A percentile compares a stretch with the other conserved stretches of the same genome.
These are phyloP conservation scores for Gymnothorax javanicus DNA, from an alignment of 2,797 vertebrate species.

Conservation along the genomic window DNA sequence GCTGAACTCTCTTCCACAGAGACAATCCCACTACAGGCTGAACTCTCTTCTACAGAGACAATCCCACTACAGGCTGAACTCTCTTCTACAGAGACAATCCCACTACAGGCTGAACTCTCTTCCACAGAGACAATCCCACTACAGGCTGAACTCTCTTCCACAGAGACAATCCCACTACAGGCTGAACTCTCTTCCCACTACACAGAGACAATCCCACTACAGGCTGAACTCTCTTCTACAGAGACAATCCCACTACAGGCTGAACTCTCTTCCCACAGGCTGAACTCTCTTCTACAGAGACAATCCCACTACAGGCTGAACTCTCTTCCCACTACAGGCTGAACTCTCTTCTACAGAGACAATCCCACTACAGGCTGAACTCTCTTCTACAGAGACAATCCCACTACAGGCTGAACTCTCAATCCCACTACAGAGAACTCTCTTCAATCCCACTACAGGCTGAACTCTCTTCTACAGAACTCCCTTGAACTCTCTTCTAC, in stretches of 20 bases:
- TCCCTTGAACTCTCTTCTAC: neutral
- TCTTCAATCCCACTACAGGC: neutral
- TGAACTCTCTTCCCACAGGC: too few species aligned
- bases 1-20: neutral
- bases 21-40: neutral
- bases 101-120: neutral
- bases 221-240: neutral
- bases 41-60: too few species aligned
- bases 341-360: neutral
- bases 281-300: neutral
- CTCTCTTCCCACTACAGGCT: too few species aligned
- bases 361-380: neutral
- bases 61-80: too few species aligned
- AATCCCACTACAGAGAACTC: too few species aligned
- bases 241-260: neutral
- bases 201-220: too few species aligned
- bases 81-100: neutral
- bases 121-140: too few species aligned
- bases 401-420: too few species aligned
- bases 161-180: neutral
- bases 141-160: neutral
- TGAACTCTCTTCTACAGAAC: too few species aligned
- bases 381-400: too few species aligned
- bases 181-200: too few species aligned
- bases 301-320: neutral